These are phyloP conservation scores for Tridacna crocea DNA, from an alignment of 2,888 invertebrate genomes.

Conservation along the genomic window DNA sequence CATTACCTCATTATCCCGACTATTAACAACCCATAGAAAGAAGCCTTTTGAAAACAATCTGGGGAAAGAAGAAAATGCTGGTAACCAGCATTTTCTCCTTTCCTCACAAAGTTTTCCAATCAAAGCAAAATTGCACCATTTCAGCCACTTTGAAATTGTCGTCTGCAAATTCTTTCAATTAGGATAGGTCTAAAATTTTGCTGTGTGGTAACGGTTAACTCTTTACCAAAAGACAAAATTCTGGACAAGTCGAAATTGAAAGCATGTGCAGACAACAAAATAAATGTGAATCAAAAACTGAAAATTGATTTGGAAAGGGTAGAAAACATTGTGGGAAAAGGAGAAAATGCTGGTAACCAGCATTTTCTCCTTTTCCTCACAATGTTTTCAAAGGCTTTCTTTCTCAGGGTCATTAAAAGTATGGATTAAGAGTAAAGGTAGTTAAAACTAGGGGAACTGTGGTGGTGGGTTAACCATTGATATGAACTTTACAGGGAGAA, in stretches of 20 bases:
- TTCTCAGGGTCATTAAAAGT: no score
- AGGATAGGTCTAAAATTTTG: no score
- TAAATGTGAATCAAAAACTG: neutral
- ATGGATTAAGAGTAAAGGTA: no score
- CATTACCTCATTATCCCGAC: no score
- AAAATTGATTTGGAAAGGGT: neutral
- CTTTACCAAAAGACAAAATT: neutral
- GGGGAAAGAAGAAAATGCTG: no score
- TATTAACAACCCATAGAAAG: no score
- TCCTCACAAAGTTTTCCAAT: no score
- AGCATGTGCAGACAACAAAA: neutral
- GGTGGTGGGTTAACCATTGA: neutral
- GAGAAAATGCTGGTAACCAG: constrained; percentile 1
- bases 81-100: no score
- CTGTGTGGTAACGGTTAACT: neutral
- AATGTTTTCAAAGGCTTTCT: neutral
- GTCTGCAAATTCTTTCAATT: no score
- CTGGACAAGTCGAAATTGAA: neutral
- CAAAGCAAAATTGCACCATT: no score
- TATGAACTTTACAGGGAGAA: constrained; percentile 38
- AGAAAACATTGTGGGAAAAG: constrained; percentile 1
- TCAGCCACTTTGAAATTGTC: no score
- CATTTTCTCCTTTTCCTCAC: constrained; percentile 5
- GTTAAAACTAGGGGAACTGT: neutral
- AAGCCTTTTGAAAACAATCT: no score